These are phyloP conservation scores for Nicator chloris DNA, from an alignment of 2,113 vertebrate species.

Conservation along the genomic window DNA sequence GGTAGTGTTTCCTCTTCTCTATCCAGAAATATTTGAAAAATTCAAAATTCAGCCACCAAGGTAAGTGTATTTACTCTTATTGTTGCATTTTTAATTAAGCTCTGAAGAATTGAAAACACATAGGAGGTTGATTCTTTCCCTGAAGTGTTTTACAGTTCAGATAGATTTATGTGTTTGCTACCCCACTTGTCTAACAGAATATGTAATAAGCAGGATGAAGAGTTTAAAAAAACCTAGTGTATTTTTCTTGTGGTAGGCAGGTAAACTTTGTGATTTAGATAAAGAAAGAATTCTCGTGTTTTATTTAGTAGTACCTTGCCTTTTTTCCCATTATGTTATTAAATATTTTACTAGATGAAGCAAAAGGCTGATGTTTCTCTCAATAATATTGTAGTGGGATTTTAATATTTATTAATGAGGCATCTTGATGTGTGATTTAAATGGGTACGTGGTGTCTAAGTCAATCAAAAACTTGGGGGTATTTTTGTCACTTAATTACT, in stretches of 20 bases:
- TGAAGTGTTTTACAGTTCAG: neutral
- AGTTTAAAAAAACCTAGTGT: neutral
- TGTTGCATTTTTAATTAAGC: neutral
- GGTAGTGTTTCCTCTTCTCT: constrained; percentile 97
- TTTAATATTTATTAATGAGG: neutral
- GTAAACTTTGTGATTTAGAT: neutral
- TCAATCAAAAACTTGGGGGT: neutral
- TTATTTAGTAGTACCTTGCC: neutral
- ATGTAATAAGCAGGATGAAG: neutral
- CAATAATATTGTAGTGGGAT: neutral
- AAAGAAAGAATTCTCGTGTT: neutral
- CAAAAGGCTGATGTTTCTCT: neutral
- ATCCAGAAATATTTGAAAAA: constrained; percentile 97
- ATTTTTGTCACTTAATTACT: neutral
- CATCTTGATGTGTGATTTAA: neutral
- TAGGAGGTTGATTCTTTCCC: neutral
- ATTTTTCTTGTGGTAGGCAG: neutral
- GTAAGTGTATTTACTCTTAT: constrained; percentile 68
- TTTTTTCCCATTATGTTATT: neutral
- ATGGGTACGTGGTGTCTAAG: neutral
- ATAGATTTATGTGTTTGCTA: neutral
- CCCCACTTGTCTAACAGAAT: neutral
- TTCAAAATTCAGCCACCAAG: constrained; percentile 99
- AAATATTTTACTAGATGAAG: neutral
- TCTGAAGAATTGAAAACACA: neutral